Evolutionary conservation across 2,888 invertebrate species (phyloP).

Genomic region (Muscina levida): DNA sequence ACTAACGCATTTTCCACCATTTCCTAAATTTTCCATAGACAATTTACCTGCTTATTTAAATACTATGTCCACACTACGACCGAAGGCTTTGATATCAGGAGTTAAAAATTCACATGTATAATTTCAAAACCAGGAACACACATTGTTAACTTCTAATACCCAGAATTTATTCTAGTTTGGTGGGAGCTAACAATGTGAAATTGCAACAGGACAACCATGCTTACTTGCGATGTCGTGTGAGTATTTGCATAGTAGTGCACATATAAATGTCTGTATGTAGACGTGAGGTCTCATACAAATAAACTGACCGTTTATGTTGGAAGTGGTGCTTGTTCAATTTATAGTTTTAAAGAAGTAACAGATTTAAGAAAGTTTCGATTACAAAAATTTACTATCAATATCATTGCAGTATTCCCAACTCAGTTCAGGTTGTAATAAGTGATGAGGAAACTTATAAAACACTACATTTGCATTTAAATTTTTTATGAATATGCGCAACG

Average conservation of each 20-base stretch:
- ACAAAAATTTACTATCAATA: no score
- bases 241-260: no score
- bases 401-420: no score
- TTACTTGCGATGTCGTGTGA: constrained; percentile 92
- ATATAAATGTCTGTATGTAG: no score
- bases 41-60: constrained; percentile 74
- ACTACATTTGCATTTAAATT: no score
- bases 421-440: no score
- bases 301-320: no score
- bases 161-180: constrained; percentile 75
- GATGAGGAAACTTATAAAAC: no score
- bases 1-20: constrained; percentile 76
- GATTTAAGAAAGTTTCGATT: no score
- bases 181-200: constrained; percentile 87
- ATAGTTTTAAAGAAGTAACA: neutral
- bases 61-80: constrained; percentile 69
- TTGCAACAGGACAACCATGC: constrained; percentile 95
- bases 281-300: no score
- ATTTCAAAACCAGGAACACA: constrained; percentile 54
- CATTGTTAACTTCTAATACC: constrained; percentile 49
- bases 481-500: no score
- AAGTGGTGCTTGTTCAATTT: no score
- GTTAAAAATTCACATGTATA: constrained; percentile 52
- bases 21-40: constrained; percentile 75
- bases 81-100: constrained; percentile 70